These are phyloP conservation scores for Lepus oiostolus DNA, from an alignment of 2,797 vertebrate species.

Conservation along the genomic window DNA sequence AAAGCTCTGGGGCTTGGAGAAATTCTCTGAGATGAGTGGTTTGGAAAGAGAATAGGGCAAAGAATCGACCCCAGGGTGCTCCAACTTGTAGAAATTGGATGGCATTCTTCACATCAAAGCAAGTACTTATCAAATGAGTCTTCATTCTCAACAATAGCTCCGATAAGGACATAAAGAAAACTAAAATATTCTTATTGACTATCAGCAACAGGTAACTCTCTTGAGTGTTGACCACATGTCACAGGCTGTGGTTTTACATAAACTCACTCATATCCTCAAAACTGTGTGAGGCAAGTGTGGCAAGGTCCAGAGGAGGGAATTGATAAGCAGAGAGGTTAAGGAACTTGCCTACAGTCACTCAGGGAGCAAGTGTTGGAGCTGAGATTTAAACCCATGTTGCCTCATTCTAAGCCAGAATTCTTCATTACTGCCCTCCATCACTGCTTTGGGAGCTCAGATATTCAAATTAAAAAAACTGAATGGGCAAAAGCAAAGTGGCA, in stretches of 20 bases:
- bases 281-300: not conserved
- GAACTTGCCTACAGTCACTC: not conserved
- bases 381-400: not conserved
- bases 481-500: not conserved
- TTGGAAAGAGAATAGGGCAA: not conserved
- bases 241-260: not conserved
- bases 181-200: too few species aligned
- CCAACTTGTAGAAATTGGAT: not conserved
- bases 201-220: too few species aligned
- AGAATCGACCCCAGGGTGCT: not conserved
- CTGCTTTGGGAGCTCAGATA: not conserved
- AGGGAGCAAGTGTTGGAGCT: not conserved
- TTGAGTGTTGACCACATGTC: not conserved
- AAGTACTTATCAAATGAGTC: not conserved
- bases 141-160: not conserved
- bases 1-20: too few species aligned
- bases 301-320: not conserved
- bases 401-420: not conserved
- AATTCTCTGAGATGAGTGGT: too few species aligned
- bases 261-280: not conserved
- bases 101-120: not conserved
- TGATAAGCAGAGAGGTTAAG: not conserved
- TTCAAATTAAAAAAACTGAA: not conserved
- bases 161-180: too few species aligned
- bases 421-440: not conserved